Evolutionary conservation across 2,113 vertebrate genomes (phyloP).

Genomic region (Sardina pilchardus): DNA sequence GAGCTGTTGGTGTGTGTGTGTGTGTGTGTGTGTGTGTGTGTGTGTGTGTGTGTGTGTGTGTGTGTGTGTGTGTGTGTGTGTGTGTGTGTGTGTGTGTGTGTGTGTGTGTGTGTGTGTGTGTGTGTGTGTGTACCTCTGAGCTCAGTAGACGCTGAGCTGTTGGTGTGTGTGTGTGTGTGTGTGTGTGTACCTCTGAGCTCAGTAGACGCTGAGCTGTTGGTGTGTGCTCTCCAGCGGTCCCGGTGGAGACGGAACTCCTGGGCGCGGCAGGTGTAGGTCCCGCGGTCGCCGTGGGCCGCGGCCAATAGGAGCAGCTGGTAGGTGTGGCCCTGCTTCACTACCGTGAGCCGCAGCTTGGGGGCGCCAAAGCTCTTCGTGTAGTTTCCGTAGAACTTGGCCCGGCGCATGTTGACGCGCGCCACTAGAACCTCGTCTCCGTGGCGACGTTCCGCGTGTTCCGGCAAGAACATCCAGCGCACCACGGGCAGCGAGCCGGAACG

Average conservation of each 20-base stretch:
- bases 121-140: too few relatives aligned
- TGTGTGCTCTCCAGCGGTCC: conserved; percentile 88
- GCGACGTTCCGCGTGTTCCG: conserved; percentile 48
- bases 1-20: not conserved
- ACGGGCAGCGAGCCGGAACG: conserved; percentile 75
- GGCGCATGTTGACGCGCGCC: conserved; percentile 87
- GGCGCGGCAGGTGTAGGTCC: conserved; percentile 87
- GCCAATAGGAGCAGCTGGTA: conserved; percentile 82
- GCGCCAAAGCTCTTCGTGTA: conserved; percentile 80
- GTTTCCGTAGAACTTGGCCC: conserved; percentile 89
- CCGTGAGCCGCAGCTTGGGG: conserved; percentile 80
- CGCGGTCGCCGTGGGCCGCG: conserved; percentile 78
- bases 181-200: too few relatives aligned
- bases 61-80: not conserved
- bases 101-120: not conserved
- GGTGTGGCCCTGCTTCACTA: conserved; percentile 76
- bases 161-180: too few relatives aligned
- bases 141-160: too few relatives aligned
- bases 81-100: conserved; percentile 1
- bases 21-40: not conserved
- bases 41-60: conserved; percentile 2
- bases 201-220: conserved; percentile 85
- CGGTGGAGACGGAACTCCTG: conserved; percentile 89
- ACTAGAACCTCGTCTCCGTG: conserved; percentile 76
- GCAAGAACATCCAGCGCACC: conserved; percentile 86